Evolutionary conservation across 2,888 invertebrate genomes (phyloP), one percentile per base, ranked within the genome.

Genomic region (Myathropa florea): DNA sequence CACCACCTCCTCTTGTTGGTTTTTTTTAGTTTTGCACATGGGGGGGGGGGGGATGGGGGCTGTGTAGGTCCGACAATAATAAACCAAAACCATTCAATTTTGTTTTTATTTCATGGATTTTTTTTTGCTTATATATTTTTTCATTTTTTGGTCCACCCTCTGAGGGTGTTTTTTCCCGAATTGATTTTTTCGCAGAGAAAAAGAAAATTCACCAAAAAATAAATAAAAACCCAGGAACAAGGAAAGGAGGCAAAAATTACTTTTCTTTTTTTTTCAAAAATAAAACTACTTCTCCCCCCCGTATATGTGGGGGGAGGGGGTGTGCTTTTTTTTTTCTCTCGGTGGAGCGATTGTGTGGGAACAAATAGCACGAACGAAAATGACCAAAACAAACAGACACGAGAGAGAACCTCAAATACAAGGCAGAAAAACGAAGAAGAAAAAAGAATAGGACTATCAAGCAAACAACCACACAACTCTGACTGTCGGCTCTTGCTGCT

Each of bases 331-430:
- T 46, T 46, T 46, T 46, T n/a, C n/a, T n/a, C n/a, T n/a, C 2
- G 4, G 2, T 2, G 10, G 10, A 33, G 30, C 33, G 33, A 12
- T 33, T 33, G 33, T 12, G 84, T 81, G 64, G 63, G 76, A 83
- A 73, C 79, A 83, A 83, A 81, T 78, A 81, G 61, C 72, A 77
- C 65, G 68, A 82, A 82, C 73, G 36, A 81, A 81, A 85, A 85
- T 73, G 85, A 85, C 85, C 81, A 85, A 85, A 77, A 77, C 77
- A 81, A 85, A 85, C 72, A 85, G 21, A 76, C 36, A 46, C 33
- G 33, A 33, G 55, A 80, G 39, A 39, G 63, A 61, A 71, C 65
- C 75, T 70, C 24, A 76, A 59, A 63, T 59, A 55, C 33, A 72
- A 10, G n/a, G 39, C 33, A 77, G 24, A 18, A 53, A 24, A 36